Conservation (phyloP, 2,888 invertebrate species). For the Epinotia bilunana region DNA sequence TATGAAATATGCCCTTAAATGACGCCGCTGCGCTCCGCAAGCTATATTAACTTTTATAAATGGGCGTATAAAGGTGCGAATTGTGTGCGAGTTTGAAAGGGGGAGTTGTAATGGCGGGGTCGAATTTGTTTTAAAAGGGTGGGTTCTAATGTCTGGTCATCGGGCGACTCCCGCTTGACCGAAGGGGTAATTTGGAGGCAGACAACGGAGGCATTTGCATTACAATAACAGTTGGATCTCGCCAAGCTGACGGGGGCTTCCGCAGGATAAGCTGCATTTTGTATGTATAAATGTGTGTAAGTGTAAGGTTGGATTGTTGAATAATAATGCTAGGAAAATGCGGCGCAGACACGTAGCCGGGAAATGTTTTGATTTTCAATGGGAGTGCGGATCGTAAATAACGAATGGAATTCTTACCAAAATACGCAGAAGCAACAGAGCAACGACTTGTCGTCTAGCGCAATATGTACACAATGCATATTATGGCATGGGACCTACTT, state of each 20-base stretch:
- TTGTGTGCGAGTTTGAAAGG: conserved; percentile 53
- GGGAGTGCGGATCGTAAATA: conserved; percentile 26
- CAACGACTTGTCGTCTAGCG: neutral
- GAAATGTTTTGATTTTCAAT: conserved; percentile 40
- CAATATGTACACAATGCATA: neutral
- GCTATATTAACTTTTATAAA: conserved; percentile 58
- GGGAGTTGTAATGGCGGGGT: conserved; percentile 58
- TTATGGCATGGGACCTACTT: neutral
- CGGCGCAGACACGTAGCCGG: conserved; percentile 33
- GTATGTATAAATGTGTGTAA: conserved; percentile 71
- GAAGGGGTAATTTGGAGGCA: conserved; percentile 83
- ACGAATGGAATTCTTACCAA: conserved; percentile 14
- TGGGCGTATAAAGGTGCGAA: conserved; percentile 59
- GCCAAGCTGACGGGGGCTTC: conserved; percentile 66
- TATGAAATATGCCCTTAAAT: conserved; percentile 76
- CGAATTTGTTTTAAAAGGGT: conserved; percentile 76
- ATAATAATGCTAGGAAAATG: conserved; percentile 63
- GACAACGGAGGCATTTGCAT: conserved; percentile 83
- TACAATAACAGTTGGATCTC: conserved; percentile 79
- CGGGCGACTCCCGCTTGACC: conserved; percentile 78
- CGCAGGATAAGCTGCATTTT: conserved; percentile 76
- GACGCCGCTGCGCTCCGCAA: conserved; percentile 50
- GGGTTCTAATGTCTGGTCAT: conserved; percentile 81
- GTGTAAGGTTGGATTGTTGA: conserved; percentile 67
- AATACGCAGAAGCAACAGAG: conserved; percentile 3